phyloP scores from a whole-genome alignment of 2,888 invertebrate genomes.

The Sicus ferrugineus region DNA sequence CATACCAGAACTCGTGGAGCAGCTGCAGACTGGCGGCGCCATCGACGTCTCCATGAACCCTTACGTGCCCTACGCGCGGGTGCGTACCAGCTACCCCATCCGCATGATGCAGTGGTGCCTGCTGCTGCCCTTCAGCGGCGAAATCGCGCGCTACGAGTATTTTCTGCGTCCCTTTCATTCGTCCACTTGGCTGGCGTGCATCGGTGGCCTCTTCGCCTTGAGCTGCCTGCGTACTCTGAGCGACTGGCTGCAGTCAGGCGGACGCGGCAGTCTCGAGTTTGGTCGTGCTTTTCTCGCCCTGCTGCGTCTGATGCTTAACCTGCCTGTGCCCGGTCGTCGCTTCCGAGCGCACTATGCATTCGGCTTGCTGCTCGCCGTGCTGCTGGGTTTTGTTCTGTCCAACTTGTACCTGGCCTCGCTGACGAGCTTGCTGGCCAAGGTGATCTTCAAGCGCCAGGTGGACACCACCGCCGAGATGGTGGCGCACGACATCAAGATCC shows the following conservation, averaged over 20 bases:
- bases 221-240: constrained; percentile 33
- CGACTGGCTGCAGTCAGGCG: constrained; percentile 12
- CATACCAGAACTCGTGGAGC: constrained; percentile 40
- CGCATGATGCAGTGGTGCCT: constrained; percentile 47
- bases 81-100: constrained; percentile 47
- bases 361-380: constrained; percentile 39
- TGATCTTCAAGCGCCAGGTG: constrained; percentile 43
- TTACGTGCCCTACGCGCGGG: constrained; percentile 38
- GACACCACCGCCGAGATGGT: constrained; percentile 43
- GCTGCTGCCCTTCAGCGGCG: constrained; percentile 44
- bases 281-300: constrained; percentile 42
- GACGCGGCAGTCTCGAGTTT: constrained; percentile 33
- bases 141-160: constrained; percentile 45
- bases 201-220: constrained; percentile 38
- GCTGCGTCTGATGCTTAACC: constrained; percentile 43
- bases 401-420: constrained; percentile 49
- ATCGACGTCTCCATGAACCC: constrained; percentile 48
- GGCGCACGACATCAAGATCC: constrained; percentile 39
- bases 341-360: constrained; percentile 37
- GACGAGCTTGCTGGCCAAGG: constrained; percentile 50
- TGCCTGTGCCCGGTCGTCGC: constrained; percentile 38
- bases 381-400: constrained; percentile 48
- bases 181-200: constrained; percentile 42
- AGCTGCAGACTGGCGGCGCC: constrained; percentile 41
- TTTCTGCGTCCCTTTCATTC: constrained; percentile 48